Evolutionary conservation across 1,140 invertebrate genomes (phyloP).

Genomic region (Hyphantria cunea): DNA sequence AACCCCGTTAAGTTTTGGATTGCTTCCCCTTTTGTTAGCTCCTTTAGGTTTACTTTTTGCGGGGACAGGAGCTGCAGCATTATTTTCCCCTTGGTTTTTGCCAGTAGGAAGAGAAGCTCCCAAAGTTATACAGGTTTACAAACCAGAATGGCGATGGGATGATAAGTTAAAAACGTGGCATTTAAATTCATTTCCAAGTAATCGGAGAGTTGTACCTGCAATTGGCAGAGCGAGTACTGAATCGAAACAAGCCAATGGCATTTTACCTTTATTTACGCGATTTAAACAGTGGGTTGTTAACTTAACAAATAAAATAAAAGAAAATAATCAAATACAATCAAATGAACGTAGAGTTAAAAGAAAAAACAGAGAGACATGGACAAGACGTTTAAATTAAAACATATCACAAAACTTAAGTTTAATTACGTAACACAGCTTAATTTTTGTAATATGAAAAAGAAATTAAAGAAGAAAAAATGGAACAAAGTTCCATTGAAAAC

Average conservation of each 20-base stretch:
- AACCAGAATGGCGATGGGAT: conserved; percentile 63
- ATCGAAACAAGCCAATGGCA: conserved; percentile 3
- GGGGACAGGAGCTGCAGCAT: conserved; percentile 57
- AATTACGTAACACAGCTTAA: too few relatives aligned
- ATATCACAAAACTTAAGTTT: too few relatives aligned
- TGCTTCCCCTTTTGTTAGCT: conserved; percentile 63
- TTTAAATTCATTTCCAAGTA: conserved; percentile 49
- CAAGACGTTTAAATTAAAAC: conserved; percentile 51
- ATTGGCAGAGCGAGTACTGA: conserved; percentile 36
- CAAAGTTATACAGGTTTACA: conserved; percentile 47
- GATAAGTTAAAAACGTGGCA: conserved; percentile 58
- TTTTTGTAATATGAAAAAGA: too few relatives aligned
- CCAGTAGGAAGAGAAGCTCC: conserved; percentile 62
- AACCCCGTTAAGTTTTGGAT: conserved; percentile 62
- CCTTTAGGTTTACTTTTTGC: conserved; percentile 67
- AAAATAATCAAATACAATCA: conserved; percentile 12
- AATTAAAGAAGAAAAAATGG: too few relatives aligned
- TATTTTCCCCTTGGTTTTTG: conserved; percentile 62
- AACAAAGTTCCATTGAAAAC: too few relatives aligned
- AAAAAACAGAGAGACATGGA: conserved; percentile 57
- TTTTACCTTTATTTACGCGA: conserved; percentile 45
- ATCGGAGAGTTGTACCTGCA: conserved; percentile 28
- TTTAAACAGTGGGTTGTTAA: conserved; percentile 53
- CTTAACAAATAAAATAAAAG: conserved; percentile 40
- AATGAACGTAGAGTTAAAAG: conserved; percentile 46